Conservation (phyloP, 2,888 invertebrate genomes). For the Panopea generosa region DNA sequence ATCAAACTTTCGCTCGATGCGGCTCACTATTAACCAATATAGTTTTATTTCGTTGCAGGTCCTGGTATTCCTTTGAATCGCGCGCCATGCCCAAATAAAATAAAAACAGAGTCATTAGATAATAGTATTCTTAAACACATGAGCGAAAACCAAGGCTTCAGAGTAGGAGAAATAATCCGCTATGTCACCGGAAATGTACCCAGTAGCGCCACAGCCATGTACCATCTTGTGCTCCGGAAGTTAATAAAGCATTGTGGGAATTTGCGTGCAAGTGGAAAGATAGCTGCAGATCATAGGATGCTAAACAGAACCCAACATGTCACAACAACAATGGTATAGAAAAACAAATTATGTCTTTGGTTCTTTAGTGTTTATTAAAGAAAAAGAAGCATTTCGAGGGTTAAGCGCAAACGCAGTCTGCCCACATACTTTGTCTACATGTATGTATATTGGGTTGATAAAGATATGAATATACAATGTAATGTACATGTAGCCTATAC, state of each 20-base stretch:
- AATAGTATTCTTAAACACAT: constrained; percentile 81
- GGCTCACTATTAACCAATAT: too few species aligned
- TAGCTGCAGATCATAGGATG: constrained; percentile 37
- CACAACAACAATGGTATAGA: not conserved
- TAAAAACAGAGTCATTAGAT: constrained; percentile 77
- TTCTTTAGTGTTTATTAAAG: too few species aligned
- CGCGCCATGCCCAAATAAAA: constrained; percentile 79
- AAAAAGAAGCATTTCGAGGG: too few species aligned
- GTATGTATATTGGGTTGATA: too few species aligned
- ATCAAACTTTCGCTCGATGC: too few species aligned
- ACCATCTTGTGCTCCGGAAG: constrained; percentile 77
- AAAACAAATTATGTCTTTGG: not conserved
- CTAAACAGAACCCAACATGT: constrained; percentile 10
- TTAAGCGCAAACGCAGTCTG: too few species aligned
- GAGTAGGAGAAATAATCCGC: constrained; percentile 79
- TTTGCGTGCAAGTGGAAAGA: constrained; percentile 41
- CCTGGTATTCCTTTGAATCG: constrained; percentile 69
- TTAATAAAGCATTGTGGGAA: constrained; percentile 55
- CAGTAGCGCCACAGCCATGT: constrained; percentile 80
- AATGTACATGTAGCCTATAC: too few species aligned
- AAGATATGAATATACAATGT: too few species aligned
- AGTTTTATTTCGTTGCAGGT: constrained; percentile 59
- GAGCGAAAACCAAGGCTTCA: constrained; percentile 79
- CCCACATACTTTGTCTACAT: too few species aligned
- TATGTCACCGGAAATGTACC: constrained; percentile 81